Evolutionary conservation across 2,888 invertebrate genomes (phyloP), one percentile per base, ranked within the genome.

Genomic region (Macaria liturata): DNA sequence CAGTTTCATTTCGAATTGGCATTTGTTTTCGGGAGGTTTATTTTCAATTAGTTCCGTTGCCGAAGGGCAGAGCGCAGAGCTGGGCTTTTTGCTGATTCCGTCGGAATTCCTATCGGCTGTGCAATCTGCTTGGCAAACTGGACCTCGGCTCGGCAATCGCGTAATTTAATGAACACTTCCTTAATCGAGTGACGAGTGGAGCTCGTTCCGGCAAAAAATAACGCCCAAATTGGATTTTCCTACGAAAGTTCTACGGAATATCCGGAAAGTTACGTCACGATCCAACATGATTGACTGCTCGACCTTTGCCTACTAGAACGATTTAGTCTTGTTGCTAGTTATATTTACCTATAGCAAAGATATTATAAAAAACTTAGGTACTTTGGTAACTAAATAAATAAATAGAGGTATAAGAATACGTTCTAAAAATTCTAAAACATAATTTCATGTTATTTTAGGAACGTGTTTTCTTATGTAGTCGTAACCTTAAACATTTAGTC

Each of bases 151-250:
- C 72, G 77, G 85, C 86, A 88, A 88, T 88, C 86, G 77, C 60
- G 82, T 89, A 86, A 90, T 84, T 86, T 78, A 84, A 89, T 89
- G 82, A 88, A 88, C 86, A 86, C 84, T 84, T 83, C 78, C 76
- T 78, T 86, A 88, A 88, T 88, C 86, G 84, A 87, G 81, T 86
- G 79, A 83, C 81, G 79, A 75, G 74, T 68, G 68, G 77, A 80
- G 77, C 76, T 73, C 71, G 74, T 71, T 77, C 72, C 65, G 68
- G 72, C 72, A 75, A 80, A 83, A 82, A 84, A 80, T 76, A 77
- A 71, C 74, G 73, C 78, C 78, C 73, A 75, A 76, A 78, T 72
- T 70, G 67, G 63, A 69, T 74, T 74, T 68, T 60, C 65, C 64
- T 70, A 45, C 57, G 54, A 45, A 46, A 51, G 30, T 48, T 47